Evolutionary conservation across 2,888 invertebrate species (phyloP).

Genomic region (Pogonocherus hispidulus): DNA sequence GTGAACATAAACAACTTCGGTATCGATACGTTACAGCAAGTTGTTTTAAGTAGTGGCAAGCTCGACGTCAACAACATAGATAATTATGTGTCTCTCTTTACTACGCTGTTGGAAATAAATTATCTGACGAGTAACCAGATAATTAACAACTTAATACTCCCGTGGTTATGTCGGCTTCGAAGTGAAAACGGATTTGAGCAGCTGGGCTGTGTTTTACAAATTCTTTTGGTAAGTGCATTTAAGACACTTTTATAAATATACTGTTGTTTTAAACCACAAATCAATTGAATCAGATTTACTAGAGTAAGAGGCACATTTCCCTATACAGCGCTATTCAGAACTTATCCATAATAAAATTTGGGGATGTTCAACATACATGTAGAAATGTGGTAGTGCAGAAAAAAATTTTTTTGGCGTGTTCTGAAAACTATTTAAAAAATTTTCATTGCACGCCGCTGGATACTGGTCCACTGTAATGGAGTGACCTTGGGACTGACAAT

Average conservation of each 20-base stretch:
- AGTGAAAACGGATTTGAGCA: conserved; percentile 31
- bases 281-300: too few relatives aligned
- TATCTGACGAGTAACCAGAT: conserved; percentile 50
- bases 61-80: conserved; percentile 52
- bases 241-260: not conserved
- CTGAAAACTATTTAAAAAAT: too few relatives aligned
- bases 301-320: too few relatives aligned
- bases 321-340: too few relatives aligned
- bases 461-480: too few relatives aligned
- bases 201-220: conserved; percentile 37
- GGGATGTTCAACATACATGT: too few relatives aligned
- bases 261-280: not conserved
- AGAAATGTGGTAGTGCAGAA: too few relatives aligned
- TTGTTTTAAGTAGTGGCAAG: conserved; percentile 46
- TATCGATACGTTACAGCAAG: conserved; percentile 49
- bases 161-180: conserved; percentile 34
- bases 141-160: conserved; percentile 40
- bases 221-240: conserved; percentile 40
- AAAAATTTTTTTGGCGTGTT: too few relatives aligned
- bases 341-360: too few relatives aligned
- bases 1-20: conserved; percentile 55
- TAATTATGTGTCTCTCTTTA: conserved; percentile 55
- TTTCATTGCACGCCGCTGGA: too few relatives aligned
- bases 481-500: too few relatives aligned
- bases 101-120: conserved; percentile 50